phyloP scores from a whole-genome alignment of 2,888 invertebrate species.

The Pedicia rivosa region DNA sequence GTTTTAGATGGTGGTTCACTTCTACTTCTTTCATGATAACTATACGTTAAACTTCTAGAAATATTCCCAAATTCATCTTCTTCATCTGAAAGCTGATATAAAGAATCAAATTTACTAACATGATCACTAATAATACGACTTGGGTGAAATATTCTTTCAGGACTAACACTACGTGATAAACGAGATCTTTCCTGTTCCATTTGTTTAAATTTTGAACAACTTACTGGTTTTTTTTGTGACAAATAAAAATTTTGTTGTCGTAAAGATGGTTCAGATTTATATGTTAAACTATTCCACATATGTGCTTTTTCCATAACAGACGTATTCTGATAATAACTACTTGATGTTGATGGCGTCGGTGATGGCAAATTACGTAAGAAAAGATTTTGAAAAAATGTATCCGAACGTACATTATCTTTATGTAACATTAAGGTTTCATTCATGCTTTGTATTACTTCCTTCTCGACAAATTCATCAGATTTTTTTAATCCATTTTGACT shows the following conservation, averaged over 20 bases:
- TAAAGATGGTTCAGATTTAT: slow-evolving; percentile 38
- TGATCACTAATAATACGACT: slow-evolving; percentile 13
- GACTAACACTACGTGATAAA: slow-evolving; percentile 32
- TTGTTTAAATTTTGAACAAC: slow-evolving; percentile 50
- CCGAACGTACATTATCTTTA: slow-evolving; percentile 40
- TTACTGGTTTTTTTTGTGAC: slow-evolving; percentile 50
- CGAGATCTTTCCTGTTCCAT: slow-evolving; percentile 25
- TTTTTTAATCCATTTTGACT: background rate
- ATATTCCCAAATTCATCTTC: slow-evolving; percentile 20
- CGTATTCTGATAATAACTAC: slow-evolving; percentile 32
- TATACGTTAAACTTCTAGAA: slow-evolving; percentile 26
- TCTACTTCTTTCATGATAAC: slow-evolving; percentile 36
- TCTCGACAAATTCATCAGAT: slow-evolving; percentile 5
- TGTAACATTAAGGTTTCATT: slow-evolving; percentile 37
- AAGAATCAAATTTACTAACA: slow-evolving; percentile 13
- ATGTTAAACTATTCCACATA: slow-evolving; percentile 44
- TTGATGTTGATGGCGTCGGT: slow-evolving; percentile 22
- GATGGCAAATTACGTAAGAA: slow-evolving; percentile 38
- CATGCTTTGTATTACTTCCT: slow-evolving; percentile 7
- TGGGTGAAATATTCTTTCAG: slow-evolving; percentile 10
- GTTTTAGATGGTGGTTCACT: slow-evolving; percentile 41
- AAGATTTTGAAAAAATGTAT: slow-evolving; percentile 55
- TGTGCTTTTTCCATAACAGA: slow-evolving; percentile 52
- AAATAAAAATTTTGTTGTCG: slow-evolving; percentile 45
- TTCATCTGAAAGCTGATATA: slow-evolving; percentile 17